A percentile compares a stretch with the other conserved stretches of the same genome.
These are phyloP conservation scores for Ammodytes dubius DNA, from an alignment of 2,113 vertebrate genomes.

Conservation along the genomic window DNA sequence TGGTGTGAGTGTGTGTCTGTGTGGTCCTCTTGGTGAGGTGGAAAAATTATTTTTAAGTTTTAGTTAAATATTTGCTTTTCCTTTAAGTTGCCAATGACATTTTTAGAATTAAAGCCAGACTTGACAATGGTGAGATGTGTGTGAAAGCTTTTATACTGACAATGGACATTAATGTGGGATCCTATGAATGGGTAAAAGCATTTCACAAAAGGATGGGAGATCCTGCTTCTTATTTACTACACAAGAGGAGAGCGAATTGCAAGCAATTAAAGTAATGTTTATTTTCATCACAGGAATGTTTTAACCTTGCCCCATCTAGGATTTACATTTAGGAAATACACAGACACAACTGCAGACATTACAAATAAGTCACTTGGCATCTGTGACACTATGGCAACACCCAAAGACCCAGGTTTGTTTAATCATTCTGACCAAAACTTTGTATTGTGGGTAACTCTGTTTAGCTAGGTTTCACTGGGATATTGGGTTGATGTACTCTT, in stretches of 20 bases:
- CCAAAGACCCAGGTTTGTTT: conserved; percentile 73
- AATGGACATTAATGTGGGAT: conserved; percentile 33
- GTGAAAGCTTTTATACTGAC: conserved; percentile 40
- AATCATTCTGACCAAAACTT: conserved; percentile 67
- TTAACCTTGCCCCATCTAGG: conserved; percentile 59
- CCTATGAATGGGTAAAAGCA: conserved; percentile 55
- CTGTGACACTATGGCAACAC: conserved; percentile 62
- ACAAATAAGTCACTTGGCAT: conserved; percentile 81
- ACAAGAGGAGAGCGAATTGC: conserved; percentile 40
- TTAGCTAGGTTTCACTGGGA: conserved; percentile 85
- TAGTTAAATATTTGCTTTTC: conserved; percentile 82
- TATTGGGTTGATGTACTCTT: conserved; percentile 83
- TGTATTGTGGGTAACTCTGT: conserved; percentile 66
- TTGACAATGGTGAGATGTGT: conserved; percentile 44
- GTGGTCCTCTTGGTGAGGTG: conserved; percentile 78
- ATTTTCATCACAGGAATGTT: conserved; percentile 55
- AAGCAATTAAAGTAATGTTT: conserved; percentile 54
- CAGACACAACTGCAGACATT: conserved; percentile 81
- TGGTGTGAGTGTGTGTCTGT: conserved; percentile 65
- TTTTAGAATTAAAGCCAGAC: conserved; percentile 65
- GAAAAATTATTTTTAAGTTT: conserved; percentile 79
- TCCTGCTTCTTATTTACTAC: conserved; percentile 35
- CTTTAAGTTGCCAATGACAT: conserved; percentile 69
- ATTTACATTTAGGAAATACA: conserved; percentile 79
- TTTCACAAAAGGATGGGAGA: conserved; percentile 11